Evolutionary conservation across 1,140 invertebrate genomes (phyloP).

Genomic region (Forficula auricularia): DNA sequence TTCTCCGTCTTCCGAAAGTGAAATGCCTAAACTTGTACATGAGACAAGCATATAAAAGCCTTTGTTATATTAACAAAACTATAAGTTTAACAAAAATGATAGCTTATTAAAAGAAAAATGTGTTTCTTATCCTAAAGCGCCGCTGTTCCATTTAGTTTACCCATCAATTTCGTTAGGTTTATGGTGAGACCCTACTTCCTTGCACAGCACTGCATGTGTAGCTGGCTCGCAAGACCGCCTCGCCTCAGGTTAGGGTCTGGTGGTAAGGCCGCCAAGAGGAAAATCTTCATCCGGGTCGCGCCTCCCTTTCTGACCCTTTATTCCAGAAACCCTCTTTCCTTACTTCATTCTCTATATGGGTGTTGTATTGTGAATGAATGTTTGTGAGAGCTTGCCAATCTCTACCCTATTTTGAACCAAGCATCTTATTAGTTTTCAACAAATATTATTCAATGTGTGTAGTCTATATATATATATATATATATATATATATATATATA

Average conservation of each 20-base stretch:
- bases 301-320: too few species aligned
- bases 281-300: too few species aligned
- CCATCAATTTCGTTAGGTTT: conserved; percentile 4
- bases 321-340: too few species aligned
- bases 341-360: conserved; percentile 8
- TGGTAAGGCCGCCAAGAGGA: too few species aligned
- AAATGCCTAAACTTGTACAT: conserved; percentile 46
- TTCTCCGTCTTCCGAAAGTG: conserved; percentile 14
- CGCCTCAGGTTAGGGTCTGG: too few species aligned
- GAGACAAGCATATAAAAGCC: conserved; percentile 42
- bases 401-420: conserved; percentile 8
- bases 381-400: conserved; percentile 13
- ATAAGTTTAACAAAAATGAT: conserved; percentile 2
- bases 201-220: too few species aligned
- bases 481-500: conserved; percentile 2
- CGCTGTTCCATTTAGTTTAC: neutral
- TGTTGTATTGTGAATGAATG: conserved; percentile 14
- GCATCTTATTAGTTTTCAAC: conserved; percentile 8
- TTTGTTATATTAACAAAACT: conserved; percentile 5
- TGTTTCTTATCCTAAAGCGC: neutral
- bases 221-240: too few species aligned
- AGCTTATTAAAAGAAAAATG: neutral
- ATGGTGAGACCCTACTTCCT: neutral
- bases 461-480: neutral
- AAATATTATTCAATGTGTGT: conserved; percentile 1